These are phyloP conservation scores for Bos javanicus DNA, from an alignment of 2,113 vertebrate species.

Conservation along the genomic window DNA sequence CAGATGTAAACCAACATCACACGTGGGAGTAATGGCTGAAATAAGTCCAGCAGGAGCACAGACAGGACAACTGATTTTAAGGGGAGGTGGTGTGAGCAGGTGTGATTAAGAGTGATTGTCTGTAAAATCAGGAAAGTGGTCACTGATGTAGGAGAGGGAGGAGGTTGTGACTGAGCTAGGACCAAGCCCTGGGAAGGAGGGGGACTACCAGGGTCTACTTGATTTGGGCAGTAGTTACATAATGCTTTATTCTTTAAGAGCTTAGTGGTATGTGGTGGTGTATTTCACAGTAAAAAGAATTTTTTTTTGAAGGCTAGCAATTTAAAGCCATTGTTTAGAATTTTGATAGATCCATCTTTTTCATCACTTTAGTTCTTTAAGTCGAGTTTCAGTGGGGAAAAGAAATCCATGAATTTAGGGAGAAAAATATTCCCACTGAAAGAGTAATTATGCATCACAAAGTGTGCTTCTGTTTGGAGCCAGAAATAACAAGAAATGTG, in stretches of 20 bases:
- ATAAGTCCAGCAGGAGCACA: not conserved
- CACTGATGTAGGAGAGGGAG: not conserved
- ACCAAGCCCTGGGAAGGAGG: not conserved
- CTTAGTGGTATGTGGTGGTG: not conserved
- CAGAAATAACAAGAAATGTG: not conserved
- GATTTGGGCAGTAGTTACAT: not conserved
- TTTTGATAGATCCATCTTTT: not conserved
- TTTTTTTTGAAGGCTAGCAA: not conserved
- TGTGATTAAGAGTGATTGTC: not conserved
- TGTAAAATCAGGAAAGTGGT: not conserved
- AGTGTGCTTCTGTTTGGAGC: not conserved
- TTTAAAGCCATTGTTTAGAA: not conserved
- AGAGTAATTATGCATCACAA: not conserved
- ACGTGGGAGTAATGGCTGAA: not conserved
- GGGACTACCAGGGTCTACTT: not conserved
- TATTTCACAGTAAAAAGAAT: not conserved
- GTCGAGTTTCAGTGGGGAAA: not conserved
- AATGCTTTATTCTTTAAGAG: not conserved
- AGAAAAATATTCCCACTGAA: not conserved
- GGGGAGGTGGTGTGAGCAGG: not conserved
- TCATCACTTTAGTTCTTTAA: not conserved
- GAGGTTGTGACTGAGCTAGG: not conserved
- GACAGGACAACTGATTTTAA: not conserved
- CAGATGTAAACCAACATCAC: not conserved
- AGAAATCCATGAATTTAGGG: not conserved